Evolutionary conservation across 1,140 invertebrate genomes (phyloP), one percentile per base, ranked within the genome.

Genomic region (Zaprionus lachaisei): DNA sequence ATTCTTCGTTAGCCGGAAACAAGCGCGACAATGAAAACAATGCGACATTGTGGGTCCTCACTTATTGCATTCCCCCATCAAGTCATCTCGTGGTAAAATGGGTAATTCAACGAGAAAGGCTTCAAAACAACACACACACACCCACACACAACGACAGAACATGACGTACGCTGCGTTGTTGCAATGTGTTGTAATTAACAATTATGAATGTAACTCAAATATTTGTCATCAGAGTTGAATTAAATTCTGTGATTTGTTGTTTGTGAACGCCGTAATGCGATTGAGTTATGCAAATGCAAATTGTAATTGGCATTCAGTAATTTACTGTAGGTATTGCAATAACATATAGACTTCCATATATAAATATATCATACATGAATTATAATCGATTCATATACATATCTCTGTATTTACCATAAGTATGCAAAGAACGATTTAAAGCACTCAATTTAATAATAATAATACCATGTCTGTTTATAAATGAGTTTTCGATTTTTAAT

Each of bases 11-110:
- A 5, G 17, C 22, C 41, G 2, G 5, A 12, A 31, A 49, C 38
- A 9, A 47, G 47, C 47, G 20, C n/a, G 15, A 41, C 37, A 60
- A 15, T 20, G 12, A 15, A 15, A 2, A 47, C 15, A 22, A 47
- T 44, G 11, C 24, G 15, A 20, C 60, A 31, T 22, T 41, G 24
- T 62, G 24, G 24, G 41, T 20, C 4, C 26, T 24, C 14, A 41
- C 11, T 62, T 62, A 62, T 62, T 62, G 38, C 60, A 62, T 62
- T 62, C 60, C 26, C 44, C 28, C 41, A 26, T 47, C 38, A 47
- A 47, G 60, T 47, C 47, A 24, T 24, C 47, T 51, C 41, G n/a
- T 47, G 58, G 34, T 26, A 44, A 61, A 44, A 24, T 47, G 58
- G 47, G 34, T 61, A 64, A 64, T 64, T 47, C n/a, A 47, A 24